Evolutionary conservation across 2,797 vertebrate species (phyloP), one percentile per base, ranked within the genome.

Genomic region (Brotula barbata): DNA sequence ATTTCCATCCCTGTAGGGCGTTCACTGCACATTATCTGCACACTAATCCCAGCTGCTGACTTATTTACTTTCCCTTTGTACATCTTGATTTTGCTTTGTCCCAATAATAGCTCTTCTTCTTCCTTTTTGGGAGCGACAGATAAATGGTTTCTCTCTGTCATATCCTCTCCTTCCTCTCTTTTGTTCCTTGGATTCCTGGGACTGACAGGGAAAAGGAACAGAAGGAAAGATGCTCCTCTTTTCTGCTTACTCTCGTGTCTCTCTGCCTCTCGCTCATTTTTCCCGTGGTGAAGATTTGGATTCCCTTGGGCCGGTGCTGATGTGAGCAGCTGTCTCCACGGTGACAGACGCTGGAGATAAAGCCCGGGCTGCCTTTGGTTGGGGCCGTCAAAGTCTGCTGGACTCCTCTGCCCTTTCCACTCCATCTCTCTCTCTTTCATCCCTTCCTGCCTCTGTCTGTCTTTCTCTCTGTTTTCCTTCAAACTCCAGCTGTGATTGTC

Each of bases 341-440:
- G 88, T 87, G 89, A 91, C 88, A 85, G 86, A 84, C 73, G 49
- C 72, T 39, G 59, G 71, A 89, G 88, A 91, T 89, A 87, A 90
- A 88, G 74, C 79, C 68, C 0, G 34, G 63, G 69, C 61, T 28
- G 0, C 72, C 84, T 53, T 83, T 37, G 58, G 73, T 55, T 37
- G 12, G 57, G 81, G 77, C 80, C 82, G 82, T 89, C 86, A 86
- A 84, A 89, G 82, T 75, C 82, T 62, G 76, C 72, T 64, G 71
- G 78, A 58, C 66, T 73, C 57, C 64, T 73, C 64, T 80, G 59
- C 64, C 70, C 71, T 64, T 73, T 78, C 64, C 58, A 62, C 66
- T 75, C 71, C 64, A 40, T 75, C 31, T 50, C 60, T 56, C 51
- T 71, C 28, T 13, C 42, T 21, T 50, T 20, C 22, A 55, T 65